These are phyloP conservation scores for Steinernema scapterisci DNA, from an alignment of 2,888 invertebrate species.

Conservation along the genomic window DNA sequence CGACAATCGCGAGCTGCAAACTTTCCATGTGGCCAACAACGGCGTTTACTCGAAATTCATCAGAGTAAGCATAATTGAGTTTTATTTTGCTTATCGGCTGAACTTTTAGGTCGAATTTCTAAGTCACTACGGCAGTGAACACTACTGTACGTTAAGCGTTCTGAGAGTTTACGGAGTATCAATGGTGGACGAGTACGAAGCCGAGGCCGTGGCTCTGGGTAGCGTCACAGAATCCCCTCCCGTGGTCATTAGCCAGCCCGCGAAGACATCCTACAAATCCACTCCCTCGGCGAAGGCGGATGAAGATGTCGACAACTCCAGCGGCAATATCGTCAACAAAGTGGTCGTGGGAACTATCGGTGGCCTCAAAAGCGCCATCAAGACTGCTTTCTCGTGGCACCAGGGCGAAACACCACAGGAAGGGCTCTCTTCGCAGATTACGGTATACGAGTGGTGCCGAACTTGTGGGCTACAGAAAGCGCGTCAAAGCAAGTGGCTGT, in stretches of 20 bases:
- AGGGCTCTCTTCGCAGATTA: not conserved
- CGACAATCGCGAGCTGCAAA: conserved; percentile 71
- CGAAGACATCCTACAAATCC: not conserved
- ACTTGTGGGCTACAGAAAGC: not conserved
- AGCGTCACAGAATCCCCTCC: not conserved
- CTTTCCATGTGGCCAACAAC: conserved; percentile 73
- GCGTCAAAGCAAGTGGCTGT: not conserved
- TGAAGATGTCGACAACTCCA: not conserved
- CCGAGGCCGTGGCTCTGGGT: conserved; percentile 50
- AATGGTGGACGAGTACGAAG: conserved; percentile 68
- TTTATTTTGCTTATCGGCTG: not conserved
- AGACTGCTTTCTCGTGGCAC: conserved; percentile 13
- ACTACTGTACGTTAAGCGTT: conserved; percentile 94
- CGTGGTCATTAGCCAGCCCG: not conserved
- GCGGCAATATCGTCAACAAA: conserved; percentile 13
- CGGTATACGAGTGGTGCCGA: not conserved
- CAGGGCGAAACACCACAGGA: not conserved
- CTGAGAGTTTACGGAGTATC: conserved; percentile 91
- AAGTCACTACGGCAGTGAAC: conserved; percentile 92
- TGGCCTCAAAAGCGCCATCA: conserved; percentile 13
- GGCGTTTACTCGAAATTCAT: conserved; percentile 81
- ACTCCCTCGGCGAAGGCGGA: not conserved
- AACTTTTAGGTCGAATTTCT: conserved; percentile 77
- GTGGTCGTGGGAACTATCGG: conserved; percentile 19
- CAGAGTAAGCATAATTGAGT: conserved; percentile 72